phyloP scores from a whole-genome alignment of 2,888 invertebrate genomes.

The Zygaena filipendulae region DNA sequence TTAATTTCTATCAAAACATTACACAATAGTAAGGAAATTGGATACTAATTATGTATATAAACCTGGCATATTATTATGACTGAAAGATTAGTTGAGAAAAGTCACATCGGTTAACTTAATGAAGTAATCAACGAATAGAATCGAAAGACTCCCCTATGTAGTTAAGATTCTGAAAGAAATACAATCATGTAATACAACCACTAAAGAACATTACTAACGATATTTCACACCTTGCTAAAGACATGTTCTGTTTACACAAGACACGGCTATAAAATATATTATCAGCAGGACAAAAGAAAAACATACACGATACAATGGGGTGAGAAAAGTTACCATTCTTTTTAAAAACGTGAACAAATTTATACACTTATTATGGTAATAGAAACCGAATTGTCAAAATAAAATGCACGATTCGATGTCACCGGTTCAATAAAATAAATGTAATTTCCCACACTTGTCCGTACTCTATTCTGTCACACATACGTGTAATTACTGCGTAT shows the following conservation, averaged over 20 bases:
- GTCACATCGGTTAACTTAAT: no score
- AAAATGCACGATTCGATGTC: slow-evolving; percentile 31
- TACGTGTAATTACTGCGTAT: slow-evolving; percentile 27
- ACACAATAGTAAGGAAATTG: no score
- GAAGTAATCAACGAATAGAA: slow-evolving; percentile 19
- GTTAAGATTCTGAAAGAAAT: slow-evolving; percentile 21
- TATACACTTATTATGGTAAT: slow-evolving; percentile 44
- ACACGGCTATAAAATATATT: slow-evolving; percentile 58
- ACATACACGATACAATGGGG: slow-evolving; percentile 41
- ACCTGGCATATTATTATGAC: no score
- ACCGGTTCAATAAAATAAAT: slow-evolving; percentile 18
- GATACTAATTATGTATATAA: no score
- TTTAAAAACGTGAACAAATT: slow-evolving; percentile 37
- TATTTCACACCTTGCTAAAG: slow-evolving; percentile 53
- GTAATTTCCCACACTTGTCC: slow-evolving; percentile 58
- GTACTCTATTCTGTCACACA: no score
- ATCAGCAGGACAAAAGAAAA: slow-evolving; percentile 54
- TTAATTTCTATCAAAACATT: no score
- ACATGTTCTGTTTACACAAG: slow-evolving; percentile 62
- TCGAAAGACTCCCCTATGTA: slow-evolving; percentile 8
- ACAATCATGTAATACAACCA: slow-evolving; percentile 49
- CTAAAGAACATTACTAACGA: slow-evolving; percentile 67
- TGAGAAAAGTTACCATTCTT: slow-evolving; percentile 38
- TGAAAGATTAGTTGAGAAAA: no score
- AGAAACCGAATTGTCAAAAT: slow-evolving; percentile 57